phyloP scores from a whole-genome alignment of 2,888 invertebrate species.

The Oscheius myriophilus region DNA sequence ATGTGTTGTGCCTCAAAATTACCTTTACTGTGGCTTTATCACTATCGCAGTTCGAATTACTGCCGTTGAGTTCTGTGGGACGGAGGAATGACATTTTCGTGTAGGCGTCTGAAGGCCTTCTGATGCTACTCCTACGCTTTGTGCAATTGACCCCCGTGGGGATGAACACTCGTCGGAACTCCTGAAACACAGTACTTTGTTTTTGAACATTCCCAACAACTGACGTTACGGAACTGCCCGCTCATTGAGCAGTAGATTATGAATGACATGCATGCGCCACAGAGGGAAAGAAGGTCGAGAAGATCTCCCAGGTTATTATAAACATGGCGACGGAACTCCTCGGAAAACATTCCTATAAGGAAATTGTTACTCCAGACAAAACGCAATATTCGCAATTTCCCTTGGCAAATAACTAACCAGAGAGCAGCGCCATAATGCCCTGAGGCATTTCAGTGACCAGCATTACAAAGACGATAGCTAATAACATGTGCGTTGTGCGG shows the following conservation, averaged over 20 bases:
- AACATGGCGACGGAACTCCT: conserved; percentile 71
- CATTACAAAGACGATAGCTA: conserved; percentile 73
- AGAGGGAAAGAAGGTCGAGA: conserved; percentile 73
- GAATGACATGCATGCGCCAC: conserved; percentile 74
- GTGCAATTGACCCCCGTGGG: conserved; percentile 50
- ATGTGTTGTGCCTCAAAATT: too few relatives aligned
- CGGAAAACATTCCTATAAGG: conserved; percentile 45
- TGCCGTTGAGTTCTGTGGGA: conserved; percentile 24
- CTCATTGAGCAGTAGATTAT: conserved; percentile 75
- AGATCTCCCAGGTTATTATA: conserved; percentile 73
- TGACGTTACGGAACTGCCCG: conserved; percentile 72
- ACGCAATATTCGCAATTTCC: not conserved
- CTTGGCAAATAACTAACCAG: conserved; percentile 51
- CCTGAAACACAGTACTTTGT: conserved; percentile 42
- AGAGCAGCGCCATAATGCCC: conserved; percentile 72
- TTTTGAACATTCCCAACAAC: conserved; percentile 15
- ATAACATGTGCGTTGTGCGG: conserved; percentile 73
- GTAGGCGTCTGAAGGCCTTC: conserved; percentile 55
- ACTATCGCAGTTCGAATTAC: conserved; percentile 1
- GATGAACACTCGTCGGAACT: conserved; percentile 68
- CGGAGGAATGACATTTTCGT: conserved; percentile 48
- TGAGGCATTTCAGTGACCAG: conserved; percentile 74
- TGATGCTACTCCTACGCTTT: conserved; percentile 31
- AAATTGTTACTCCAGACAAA: too few relatives aligned
- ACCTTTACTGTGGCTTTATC: conserved; percentile 30